These are phyloP conservation scores for Acanthosepion lycidas DNA, from an alignment of 2,888 invertebrate species.

Conservation along the genomic window DNA sequence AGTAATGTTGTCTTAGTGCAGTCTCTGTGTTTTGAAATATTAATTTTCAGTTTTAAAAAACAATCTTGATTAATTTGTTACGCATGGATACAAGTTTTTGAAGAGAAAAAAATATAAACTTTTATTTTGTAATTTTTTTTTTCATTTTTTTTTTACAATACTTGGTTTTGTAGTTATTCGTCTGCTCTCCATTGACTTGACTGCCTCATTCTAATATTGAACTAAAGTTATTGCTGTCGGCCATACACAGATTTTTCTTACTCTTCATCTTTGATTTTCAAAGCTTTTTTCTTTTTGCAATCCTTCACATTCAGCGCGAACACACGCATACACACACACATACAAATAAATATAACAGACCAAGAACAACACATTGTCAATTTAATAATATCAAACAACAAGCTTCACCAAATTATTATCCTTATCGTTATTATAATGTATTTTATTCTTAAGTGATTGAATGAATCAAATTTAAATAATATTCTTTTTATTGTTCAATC, in stretches of 20 bases:
- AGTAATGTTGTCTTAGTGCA: too few relatives aligned
- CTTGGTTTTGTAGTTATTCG: too few relatives aligned
- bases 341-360: not conserved
- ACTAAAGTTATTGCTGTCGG: not conserved
- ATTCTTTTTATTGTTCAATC: not conserved
- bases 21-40: too few relatives aligned
- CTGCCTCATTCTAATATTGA: not conserved
- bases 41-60: too few relatives aligned
- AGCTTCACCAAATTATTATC: not conserved
- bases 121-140: too few relatives aligned
- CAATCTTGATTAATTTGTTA: too few relatives aligned
- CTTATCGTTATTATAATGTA: not conserved
- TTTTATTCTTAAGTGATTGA: not conserved
- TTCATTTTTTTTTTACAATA: too few relatives aligned
- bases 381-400: not conserved
- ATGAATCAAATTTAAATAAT: slow-evolving; percentile 1
- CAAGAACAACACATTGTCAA: not conserved
- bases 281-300: not conserved
- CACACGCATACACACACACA: too few relatives aligned
- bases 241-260: too few relatives aligned
- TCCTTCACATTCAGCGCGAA: not conserved
- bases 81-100: too few relatives aligned
- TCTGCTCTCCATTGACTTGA: not conserved
- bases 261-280: not conserved
- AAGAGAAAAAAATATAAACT: too few relatives aligned